A percentile compares a stretch with the other conserved stretches of the same genome.
These are phyloP conservation scores for Thrips palmi DNA, from an alignment of 1,140 invertebrate species.

Conservation along the genomic window DNA sequence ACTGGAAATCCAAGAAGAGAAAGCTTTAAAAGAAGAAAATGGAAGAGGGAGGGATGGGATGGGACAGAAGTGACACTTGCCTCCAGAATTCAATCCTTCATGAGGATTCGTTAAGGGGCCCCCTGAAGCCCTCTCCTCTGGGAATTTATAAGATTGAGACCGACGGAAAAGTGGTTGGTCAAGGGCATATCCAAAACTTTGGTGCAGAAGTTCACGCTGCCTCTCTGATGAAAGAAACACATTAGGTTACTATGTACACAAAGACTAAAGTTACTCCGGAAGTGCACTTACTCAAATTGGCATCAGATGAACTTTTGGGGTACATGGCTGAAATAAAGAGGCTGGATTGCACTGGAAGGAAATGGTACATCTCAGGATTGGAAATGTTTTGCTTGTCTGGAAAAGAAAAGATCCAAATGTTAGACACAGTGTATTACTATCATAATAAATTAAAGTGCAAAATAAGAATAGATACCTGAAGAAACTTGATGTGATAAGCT, in stretches of 20 bases:
- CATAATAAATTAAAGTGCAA: no score
- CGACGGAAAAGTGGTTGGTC: constrained; percentile 50
- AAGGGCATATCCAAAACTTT: constrained; percentile 41
- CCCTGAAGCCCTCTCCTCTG: constrained; percentile 24
- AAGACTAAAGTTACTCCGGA: constrained; percentile 8
- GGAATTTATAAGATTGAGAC: constrained; percentile 42
- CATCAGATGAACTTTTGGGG: constrained; percentile 36
- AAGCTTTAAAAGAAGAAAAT: constrained; percentile 6
- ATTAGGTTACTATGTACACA: constrained; percentile 15
- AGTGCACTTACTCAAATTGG: constrained; percentile 34
- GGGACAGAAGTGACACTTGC: constrained; percentile 25
- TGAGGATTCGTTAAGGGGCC: constrained; percentile 57
- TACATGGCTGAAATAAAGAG: constrained; percentile 59
- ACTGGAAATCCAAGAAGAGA: constrained; percentile 18
- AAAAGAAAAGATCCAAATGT: no score
- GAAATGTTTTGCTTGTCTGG: constrained; percentile 25
- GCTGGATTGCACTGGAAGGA: constrained; percentile 38
- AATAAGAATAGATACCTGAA: no score
- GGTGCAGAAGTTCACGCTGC: constrained; percentile 32
- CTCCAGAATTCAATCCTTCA: constrained; percentile 28
- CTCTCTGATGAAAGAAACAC: constrained; percentile 14
- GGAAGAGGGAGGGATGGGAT: constrained; percentile 19
- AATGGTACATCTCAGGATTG: constrained; percentile 41
- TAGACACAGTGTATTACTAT: no score
- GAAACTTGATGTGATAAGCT: constrained; percentile 34